Base-by-base conservation (phyloP, 2,113 vertebrate genomes). In the Uria aalge region DNA sequence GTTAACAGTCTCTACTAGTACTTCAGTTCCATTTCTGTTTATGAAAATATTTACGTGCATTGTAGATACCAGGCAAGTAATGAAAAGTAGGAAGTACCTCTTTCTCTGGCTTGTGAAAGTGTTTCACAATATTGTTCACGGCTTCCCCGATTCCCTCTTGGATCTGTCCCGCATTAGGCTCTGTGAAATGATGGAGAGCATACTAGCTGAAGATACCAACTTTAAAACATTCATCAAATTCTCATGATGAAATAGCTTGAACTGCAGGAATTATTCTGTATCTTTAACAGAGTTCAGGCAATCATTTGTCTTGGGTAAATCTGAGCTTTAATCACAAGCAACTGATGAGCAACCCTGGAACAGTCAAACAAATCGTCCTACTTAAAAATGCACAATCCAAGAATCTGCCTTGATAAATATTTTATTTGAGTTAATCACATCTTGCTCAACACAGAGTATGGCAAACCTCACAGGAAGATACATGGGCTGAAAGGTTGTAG, bases 81-180 rank as follows among this genome's bases (percentile, higher is more conserved):
- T 4, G 21, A 68, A 50, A 85, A 94, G 27, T 2, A 80, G 56
- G 47, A 83, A 59, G 48, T 98, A 99, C 99, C 99, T 99, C 99
- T 97, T 99, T 99, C 85, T 99, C 99, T 29, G 99, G 99, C 95
- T 99, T 99, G 97, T 99, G 99, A 75, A 99, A 99, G 95, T 99
- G 99, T 89, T 99, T 99, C 50, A 99, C 99, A 47, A 99, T 99
- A 96, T 99, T 99, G 97, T 99, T 99, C 56, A 99, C 99, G 0
- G 99, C 99, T 97, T 99, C 99, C 83, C 99, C 99, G 4, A 99
- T 99, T 88, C 99, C 99, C 97, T 99, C 99, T 90, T 99, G 99
- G 47, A 99, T 99, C 97, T 99, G 99, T 38, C 98, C 99, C 0
- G 99, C 97, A 30, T 98, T 98, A 86, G 99, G 99, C 90, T 99